Evolutionary conservation across 53 echinoderm and acorn worm species (phyloP).

Genomic region (Arbacia lixula): DNA sequence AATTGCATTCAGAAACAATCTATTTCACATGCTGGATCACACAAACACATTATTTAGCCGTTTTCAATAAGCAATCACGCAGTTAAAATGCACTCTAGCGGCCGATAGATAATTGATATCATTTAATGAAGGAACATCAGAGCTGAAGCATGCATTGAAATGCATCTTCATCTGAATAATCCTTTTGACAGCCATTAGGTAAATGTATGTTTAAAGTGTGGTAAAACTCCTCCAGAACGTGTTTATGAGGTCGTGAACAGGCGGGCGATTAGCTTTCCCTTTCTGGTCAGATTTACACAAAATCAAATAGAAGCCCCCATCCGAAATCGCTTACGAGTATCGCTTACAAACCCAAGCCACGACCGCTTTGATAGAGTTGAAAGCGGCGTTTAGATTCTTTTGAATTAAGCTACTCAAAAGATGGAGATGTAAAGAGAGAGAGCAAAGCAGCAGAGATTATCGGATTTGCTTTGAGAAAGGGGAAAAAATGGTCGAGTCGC

Average conservation of each 20-base stretch:
- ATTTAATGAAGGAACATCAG: no score
- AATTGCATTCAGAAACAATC: no score
- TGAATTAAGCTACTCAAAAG: not conserved
- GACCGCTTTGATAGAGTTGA: slow-evolving; percentile 9
- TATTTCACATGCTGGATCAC: no score
- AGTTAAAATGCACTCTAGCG: no score
- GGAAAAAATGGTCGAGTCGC: no score
- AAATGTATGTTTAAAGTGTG: slow-evolving; percentile 27
- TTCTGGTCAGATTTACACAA: no score
- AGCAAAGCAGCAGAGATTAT: slow-evolving; percentile 23
- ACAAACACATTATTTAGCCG: no score
- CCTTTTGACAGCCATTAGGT: slow-evolving; percentile 19
- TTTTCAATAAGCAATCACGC: no score
- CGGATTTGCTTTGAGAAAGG: slow-evolving; percentile 43
- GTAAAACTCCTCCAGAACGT: slow-evolving; percentile 26
- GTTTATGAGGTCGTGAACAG: slow-evolving; percentile 10
- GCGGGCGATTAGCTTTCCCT: slow-evolving; percentile 15
- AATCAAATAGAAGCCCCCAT: no score
- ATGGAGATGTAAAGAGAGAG: slow-evolving; percentile 6
- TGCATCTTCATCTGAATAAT: no score
- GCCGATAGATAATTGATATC: slow-evolving; percentile 15
- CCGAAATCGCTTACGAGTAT: no score
- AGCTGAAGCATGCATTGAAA: no score
- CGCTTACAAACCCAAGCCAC: not conserved
- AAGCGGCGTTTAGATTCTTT: not conserved